A percentile compares a stretch with the other conserved stretches of the same genome.
phyloP scores from a whole-genome alignment of 2,113 vertebrate species.

The Hystrix brachyura region DNA sequence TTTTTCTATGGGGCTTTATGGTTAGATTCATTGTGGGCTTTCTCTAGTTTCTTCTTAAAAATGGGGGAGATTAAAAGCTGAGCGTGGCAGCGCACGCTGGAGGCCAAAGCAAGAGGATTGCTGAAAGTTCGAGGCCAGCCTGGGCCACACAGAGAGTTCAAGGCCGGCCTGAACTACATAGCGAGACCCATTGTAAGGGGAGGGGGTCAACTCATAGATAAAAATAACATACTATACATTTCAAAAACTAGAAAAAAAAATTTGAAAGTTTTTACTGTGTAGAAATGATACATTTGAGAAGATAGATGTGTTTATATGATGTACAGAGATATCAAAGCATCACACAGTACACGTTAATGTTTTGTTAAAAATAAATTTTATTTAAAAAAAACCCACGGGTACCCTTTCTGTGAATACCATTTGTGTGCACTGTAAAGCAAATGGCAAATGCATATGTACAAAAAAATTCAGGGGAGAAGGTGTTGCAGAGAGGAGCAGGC shows the following conservation, averaged over 20 bases:
- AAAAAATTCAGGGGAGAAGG: background rate
- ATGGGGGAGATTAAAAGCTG: background rate
- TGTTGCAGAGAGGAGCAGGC: background rate
- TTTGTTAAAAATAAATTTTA: background rate
- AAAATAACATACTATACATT: background rate
- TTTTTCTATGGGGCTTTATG: background rate
- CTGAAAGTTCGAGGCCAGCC: background rate
- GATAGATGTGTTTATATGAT: background rate
- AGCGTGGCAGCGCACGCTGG: background rate
- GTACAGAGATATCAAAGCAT: background rate
- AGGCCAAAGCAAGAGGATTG: background rate
- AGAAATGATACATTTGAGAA: background rate
- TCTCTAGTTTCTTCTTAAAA: slow-evolving; percentile 12
- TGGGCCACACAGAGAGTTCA: background rate
- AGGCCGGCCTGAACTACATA: background rate
- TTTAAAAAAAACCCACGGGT: background rate
- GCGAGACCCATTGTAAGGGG: background rate
- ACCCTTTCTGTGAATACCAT: background rate
- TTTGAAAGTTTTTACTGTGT: background rate
- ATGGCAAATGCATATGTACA: background rate
- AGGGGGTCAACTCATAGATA: background rate
- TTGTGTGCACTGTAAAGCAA: background rate
- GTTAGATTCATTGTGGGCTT: background rate
- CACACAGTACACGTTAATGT: background rate
- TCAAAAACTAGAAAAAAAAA: background rate